Evolutionary conservation across 2,113 vertebrate species (phyloP), one percentile per base, ranked within the genome.

Genomic region (Sclerurus mexicanus): DNA sequence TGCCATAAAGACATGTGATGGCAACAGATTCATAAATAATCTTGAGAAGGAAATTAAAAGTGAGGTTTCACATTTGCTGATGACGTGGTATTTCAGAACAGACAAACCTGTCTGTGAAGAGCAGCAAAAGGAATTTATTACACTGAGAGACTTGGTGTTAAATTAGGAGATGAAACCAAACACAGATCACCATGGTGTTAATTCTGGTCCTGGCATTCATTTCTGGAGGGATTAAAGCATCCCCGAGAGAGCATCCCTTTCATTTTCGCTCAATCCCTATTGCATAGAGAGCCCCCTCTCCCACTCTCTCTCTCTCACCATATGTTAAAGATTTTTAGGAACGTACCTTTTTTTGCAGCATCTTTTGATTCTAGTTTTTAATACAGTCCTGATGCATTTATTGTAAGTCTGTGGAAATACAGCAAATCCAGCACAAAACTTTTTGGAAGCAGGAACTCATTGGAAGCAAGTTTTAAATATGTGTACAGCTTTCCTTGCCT

Each of bases 321-420:
- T 68, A 82, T 82, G 74, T 83, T 84, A 81, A 84, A 91, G 46
- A 83, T 76, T 94, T 95, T 82, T 85, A 74, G 33, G 71, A 94
- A 85, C 49, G 18, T 55, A 58, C 42, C 30, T 91, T 73, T 90
- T 73, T 85, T 21, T 89, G 71, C 50, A 81, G 47, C 56, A 76
- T 80, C 63, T 94, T 85, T 87, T 87, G 35, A 78, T 52, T 91
- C 62, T 83, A 53, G 67, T 60, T 90, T 87, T 86, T 87, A 96
- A 80, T 1, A 8, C 25, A 67, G 50, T 93, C 78, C 55, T 94
- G 53, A 91, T 95, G 63, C 27, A 42, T 82, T 90, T 94, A 47
- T 68, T 47, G 59, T 80, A 83, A 91, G 80, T 87, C 42, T 63
- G 33, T 94, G 78, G 63, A 94, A 94, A 91, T 33, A 31, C 2